Conservation (phyloP, 2,888 invertebrate species). For the Harpalus rufipes region DNA sequence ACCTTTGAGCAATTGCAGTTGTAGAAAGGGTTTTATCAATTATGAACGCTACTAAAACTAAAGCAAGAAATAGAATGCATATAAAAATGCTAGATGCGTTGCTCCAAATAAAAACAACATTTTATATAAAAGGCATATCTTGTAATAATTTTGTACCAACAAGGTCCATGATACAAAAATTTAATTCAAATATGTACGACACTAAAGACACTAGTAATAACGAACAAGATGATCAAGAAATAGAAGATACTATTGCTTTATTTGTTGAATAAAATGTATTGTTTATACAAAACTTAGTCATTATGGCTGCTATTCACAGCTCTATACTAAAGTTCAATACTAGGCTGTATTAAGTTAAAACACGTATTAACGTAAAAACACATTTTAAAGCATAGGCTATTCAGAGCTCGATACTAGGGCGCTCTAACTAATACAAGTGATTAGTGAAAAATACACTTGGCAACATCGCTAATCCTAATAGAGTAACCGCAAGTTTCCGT, state of each 20-base stretch:
- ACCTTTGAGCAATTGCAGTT: conserved; percentile 2
- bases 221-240: not conserved
- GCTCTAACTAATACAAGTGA: too few species aligned
- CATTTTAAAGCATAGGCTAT: too few species aligned
- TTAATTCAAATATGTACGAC: conserved; percentile 1
- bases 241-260: not conserved
- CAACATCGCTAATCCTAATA: too few species aligned
- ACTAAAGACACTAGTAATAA: not conserved
- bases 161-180: not conserved
- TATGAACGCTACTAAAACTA: not conserved
- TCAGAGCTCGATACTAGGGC: too few species aligned
- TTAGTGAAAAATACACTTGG: too few species aligned
- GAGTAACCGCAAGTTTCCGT: too few species aligned
- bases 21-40: conserved; percentile 4
- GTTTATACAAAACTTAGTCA: too few species aligned
- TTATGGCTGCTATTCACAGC: too few species aligned
- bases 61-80: too few species aligned
- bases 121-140: not conserved
- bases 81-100: not conserved
- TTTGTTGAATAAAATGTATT: conserved; percentile 1
- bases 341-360: too few species aligned
- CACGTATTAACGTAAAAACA: too few species aligned
- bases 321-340: too few species aligned
- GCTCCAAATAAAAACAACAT: not conserved
- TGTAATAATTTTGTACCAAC: conserved; percentile 1